Conservation (phyloP, 2,113 vertebrate species). For the Nanger granti region DNA sequence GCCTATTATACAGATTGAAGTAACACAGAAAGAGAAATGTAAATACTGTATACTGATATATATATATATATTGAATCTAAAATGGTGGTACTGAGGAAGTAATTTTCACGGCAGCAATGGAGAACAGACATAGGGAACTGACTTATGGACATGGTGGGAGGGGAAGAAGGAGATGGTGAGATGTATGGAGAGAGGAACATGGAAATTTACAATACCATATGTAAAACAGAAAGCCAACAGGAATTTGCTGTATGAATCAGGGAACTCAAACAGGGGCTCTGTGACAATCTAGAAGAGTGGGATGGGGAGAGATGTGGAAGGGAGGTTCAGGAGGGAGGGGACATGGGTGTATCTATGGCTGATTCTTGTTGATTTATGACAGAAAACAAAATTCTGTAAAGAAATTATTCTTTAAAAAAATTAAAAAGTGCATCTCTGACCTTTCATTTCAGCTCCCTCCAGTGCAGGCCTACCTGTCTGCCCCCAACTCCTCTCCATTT, state of each 20-base stretch:
- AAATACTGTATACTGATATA: not conserved
- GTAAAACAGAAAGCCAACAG: not conserved
- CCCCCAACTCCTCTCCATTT: not conserved
- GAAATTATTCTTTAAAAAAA: not conserved
- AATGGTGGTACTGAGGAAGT: not conserved
- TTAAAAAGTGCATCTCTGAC: not conserved
- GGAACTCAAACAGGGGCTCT: not conserved
- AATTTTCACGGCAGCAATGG: not conserved
- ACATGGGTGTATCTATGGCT: not conserved
- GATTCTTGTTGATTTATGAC: not conserved
- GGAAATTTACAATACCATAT: not conserved
- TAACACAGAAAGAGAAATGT: not conserved
- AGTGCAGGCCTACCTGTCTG: not conserved
- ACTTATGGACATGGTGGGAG: not conserved
- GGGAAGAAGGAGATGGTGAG: not conserved
- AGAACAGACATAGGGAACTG: not conserved
- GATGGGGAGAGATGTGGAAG: not conserved
- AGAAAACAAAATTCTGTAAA: not conserved
- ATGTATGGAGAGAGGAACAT: not conserved
- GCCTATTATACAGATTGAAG: not conserved
- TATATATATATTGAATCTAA: not conserved
- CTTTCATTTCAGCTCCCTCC: not conserved
- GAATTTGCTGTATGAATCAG: not conserved
- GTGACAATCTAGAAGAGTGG: not conserved
- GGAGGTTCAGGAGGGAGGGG: not conserved